phyloP scores from a whole-genome alignment of 2,888 invertebrate species.

The Clusia tigrina region DNA sequence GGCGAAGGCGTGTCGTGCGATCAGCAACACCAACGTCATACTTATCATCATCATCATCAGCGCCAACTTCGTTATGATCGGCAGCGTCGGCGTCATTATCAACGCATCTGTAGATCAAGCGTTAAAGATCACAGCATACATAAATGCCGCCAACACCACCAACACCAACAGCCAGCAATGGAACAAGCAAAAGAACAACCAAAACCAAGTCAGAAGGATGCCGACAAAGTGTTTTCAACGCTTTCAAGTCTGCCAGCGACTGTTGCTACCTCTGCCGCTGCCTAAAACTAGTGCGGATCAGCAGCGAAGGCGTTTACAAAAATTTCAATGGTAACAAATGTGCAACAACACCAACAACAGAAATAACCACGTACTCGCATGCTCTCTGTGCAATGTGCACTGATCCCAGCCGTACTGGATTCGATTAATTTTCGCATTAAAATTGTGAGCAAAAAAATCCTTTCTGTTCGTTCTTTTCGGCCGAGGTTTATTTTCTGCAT shows the following conservation, averaged over 20 bases:
- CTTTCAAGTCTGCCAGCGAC: conserved; percentile 40
- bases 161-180: conserved; percentile 14
- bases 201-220: conserved; percentile 28
- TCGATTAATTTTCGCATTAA: conserved; percentile 63
- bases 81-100: conserved; percentile 42
- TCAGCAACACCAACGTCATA: conserved; percentile 41
- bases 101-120: conserved; percentile 50
- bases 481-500: not conserved
- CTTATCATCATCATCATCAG: conserved; percentile 39
- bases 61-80: conserved; percentile 23
- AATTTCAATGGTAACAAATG: conserved; percentile 35
- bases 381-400: conserved; percentile 27
- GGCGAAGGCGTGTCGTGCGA: conserved; percentile 43
- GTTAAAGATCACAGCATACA: conserved; percentile 27
- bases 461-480: conserved; percentile 3
- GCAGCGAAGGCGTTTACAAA: conserved; percentile 48
- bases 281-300: conserved; percentile 26
- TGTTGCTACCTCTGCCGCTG: too few species aligned
- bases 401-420: conserved; percentile 51
- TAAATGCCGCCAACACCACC: conserved; percentile 30
- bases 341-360: conserved; percentile 22
- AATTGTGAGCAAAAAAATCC: conserved; percentile 34
- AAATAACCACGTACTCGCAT: too few species aligned
- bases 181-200: too few species aligned
- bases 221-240: conserved; percentile 62